phyloP scores from a whole-genome alignment of 2,113 vertebrate species.

The Sminthopsis crassicaudata region DNA sequence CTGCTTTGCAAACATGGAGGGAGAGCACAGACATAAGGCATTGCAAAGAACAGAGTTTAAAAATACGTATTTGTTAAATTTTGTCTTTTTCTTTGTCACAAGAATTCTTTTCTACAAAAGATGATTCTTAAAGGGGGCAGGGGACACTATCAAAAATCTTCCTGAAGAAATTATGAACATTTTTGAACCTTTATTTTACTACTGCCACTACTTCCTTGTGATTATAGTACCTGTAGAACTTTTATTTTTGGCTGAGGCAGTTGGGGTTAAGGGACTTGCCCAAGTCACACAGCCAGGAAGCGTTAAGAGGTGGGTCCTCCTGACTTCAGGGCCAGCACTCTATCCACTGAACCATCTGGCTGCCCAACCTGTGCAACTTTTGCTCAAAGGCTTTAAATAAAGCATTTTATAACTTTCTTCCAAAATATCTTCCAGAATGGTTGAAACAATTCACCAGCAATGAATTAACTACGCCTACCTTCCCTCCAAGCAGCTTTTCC shows the following conservation, averaged over 20 bases:
- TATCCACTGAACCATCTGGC: too few species aligned
- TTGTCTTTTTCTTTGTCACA: background rate
- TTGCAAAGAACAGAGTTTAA: background rate
- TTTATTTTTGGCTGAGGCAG: background rate
- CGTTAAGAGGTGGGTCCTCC: too few species aligned
- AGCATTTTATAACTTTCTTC: background rate
- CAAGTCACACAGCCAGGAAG: too few species aligned
- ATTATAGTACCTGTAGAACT: background rate
- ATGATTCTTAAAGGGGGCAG: background rate
- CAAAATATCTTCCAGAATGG: background rate
- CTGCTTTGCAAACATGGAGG: background rate
- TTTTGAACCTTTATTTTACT: background rate
- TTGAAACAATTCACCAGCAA: background rate
- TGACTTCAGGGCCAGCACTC: too few species aligned
- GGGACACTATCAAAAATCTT: background rate
- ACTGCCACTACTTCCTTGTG: background rate
- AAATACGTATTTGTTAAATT: background rate
- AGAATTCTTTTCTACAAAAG: background rate
- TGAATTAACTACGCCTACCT: background rate
- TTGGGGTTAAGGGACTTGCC: too few species aligned
- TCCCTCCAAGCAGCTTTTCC: background rate
- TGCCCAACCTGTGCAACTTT: background rate
- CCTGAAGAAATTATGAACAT: background rate
- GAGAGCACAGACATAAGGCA: background rate
- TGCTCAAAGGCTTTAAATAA: background rate